Evolutionary conservation across 2,888 invertebrate genomes (phyloP).

Genomic region (Cerastoderma edule): DNA sequence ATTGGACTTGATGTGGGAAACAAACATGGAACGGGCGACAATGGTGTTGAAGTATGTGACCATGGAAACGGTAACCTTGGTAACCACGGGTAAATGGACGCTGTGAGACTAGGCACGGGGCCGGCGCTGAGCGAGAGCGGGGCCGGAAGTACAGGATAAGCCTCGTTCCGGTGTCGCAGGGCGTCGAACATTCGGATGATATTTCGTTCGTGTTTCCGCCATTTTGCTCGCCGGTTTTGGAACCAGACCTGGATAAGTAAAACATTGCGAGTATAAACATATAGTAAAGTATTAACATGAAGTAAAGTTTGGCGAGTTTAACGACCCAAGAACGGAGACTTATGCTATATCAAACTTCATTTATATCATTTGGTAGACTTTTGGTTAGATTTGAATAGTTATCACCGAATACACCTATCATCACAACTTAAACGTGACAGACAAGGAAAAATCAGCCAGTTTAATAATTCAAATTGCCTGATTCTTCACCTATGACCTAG

Average conservation of each 20-base stretch:
- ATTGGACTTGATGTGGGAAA: constrained; percentile 31
- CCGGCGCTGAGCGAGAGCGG: constrained; percentile 58
- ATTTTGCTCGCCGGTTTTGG: constrained; percentile 79
- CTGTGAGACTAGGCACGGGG: constrained; percentile 59
- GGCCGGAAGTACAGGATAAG: constrained; percentile 53
- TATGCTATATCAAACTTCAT: too few species aligned
- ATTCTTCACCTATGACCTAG: too few species aligned
- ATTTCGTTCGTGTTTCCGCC: constrained; percentile 79
- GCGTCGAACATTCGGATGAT: constrained; percentile 73
- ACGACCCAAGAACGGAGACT: too few species aligned
- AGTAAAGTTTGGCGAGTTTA: too few species aligned
- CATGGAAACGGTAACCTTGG: constrained; percentile 65
- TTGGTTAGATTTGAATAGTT: too few species aligned
- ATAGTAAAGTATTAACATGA: too few species aligned
- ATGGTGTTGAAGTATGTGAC: constrained; percentile 55
- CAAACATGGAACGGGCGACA: constrained; percentile 47
- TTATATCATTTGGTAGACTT: too few species aligned
- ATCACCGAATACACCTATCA: too few species aligned
- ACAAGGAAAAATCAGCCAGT: too few species aligned
- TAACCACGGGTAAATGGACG: constrained; percentile 72
- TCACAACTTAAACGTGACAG: too few species aligned
- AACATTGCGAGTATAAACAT: too few species aligned
- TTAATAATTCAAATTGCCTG: too few species aligned
- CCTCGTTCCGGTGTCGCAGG: constrained; percentile 64
- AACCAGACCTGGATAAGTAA: constrained; percentile 80